Conservation (phyloP, 2,888 invertebrate species). For the Ditula angustiorana region DNA sequence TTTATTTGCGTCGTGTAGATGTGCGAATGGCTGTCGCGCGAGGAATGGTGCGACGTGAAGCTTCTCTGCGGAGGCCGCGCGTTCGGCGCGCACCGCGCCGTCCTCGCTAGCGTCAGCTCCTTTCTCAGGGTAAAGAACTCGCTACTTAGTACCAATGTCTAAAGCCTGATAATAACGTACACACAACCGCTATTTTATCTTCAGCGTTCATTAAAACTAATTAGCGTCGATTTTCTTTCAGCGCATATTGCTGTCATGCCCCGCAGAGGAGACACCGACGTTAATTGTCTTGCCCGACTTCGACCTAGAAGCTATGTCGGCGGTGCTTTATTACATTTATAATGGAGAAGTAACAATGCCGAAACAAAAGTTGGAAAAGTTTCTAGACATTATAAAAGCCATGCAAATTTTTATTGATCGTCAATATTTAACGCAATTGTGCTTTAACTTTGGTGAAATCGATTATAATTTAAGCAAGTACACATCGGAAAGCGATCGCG, state of each 20-base stretch:
- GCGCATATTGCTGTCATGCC: slow-evolving; percentile 67
- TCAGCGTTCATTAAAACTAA: slow-evolving; percentile 37
- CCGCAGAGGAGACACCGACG: slow-evolving; percentile 80
- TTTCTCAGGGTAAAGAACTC: slow-evolving; percentile 84
- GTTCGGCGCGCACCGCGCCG: slow-evolving; percentile 88
- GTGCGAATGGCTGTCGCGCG: slow-evolving; percentile 72
- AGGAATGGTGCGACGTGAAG: slow-evolving; percentile 87
- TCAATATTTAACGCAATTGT: slow-evolving; percentile 56
- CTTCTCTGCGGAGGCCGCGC: slow-evolving; percentile 87
- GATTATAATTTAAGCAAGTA: slow-evolving; percentile 41
- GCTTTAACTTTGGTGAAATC: slow-evolving; percentile 44
- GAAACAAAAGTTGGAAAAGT: slow-evolving; percentile 84
- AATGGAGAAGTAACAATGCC: slow-evolving; percentile 87
- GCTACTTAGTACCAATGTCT: slow-evolving; percentile 20
- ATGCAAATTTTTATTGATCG: slow-evolving; percentile 74
- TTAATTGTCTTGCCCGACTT: slow-evolving; percentile 88
- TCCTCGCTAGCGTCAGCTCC: slow-evolving; percentile 88
- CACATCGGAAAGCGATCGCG: slow-evolving; percentile 46
- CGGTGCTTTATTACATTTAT: slow-evolving; percentile 88
- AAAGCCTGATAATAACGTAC: slow-evolving; percentile 22
- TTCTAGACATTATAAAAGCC: slow-evolving; percentile 84
- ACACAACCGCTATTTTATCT: slow-evolving; percentile 19
- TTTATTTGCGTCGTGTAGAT: slow-evolving; percentile 54
- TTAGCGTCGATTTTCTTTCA: slow-evolving; percentile 54
- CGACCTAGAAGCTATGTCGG: slow-evolving; percentile 86